Conservation (phyloP, 2,797 vertebrate genomes). For the Myotis myotis region DNA sequence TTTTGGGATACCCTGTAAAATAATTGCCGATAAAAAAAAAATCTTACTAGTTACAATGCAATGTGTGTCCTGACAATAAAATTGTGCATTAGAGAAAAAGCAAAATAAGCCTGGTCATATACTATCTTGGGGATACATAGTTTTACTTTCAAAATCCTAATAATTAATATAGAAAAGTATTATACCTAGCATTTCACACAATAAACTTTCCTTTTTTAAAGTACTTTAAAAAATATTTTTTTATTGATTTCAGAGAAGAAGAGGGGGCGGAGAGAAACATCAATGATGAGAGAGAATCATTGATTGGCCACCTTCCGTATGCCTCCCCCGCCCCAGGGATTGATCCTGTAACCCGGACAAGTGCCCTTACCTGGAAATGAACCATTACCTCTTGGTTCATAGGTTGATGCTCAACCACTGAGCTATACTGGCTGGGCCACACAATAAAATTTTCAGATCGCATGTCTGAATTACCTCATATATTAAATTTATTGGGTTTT, state of each 20-base stretch:
- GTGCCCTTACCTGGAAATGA: too few relatives aligned
- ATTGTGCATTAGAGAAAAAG: not conserved
- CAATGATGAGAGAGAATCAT: too few relatives aligned
- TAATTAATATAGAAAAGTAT: not conserved
- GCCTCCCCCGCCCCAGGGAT: too few relatives aligned
- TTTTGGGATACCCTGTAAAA: too few relatives aligned
- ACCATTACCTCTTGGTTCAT: too few relatives aligned
- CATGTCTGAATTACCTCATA: not conserved
- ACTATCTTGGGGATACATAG: not conserved
- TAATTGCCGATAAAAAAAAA: not conserved
- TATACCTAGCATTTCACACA: not conserved
- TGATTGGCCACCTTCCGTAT: too few relatives aligned
- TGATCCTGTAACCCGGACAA: too few relatives aligned
- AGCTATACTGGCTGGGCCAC: not conserved
- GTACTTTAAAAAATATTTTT: too few relatives aligned
- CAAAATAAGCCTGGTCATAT: not conserved
- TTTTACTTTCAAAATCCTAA: not conserved
- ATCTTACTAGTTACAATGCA: not conserved
- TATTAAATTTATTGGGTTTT: not conserved
- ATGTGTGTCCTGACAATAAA: not conserved
- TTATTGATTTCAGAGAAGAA: too few relatives aligned
- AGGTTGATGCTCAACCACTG: too few relatives aligned
- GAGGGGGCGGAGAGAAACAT: too few relatives aligned
- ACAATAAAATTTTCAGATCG: not conserved
- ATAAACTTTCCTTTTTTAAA: not conserved